A percentile compares a stretch with the other conserved stretches of the same genome.
Evolutionary conservation across 92 coral and sea anemone species (phyloP).

Genomic region (Epizoanthus stellaris): DNA sequence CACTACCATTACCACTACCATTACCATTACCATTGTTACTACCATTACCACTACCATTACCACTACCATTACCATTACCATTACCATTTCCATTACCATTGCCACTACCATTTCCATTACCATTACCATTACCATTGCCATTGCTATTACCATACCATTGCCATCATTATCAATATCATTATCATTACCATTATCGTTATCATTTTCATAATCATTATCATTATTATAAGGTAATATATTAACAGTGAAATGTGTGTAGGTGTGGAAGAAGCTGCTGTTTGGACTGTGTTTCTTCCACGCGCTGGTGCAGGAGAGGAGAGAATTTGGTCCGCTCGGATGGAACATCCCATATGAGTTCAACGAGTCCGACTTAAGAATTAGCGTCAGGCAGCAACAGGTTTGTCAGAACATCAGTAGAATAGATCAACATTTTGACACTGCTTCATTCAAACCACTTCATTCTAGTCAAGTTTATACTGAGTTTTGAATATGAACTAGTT

Average conservation of each 20-base stretch:
- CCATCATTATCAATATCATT: neutral
- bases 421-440: neutral
- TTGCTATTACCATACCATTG: too few relatives aligned
- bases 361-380: conserved; percentile 95
- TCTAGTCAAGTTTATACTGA: too few relatives aligned
- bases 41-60: too few relatives aligned
- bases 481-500: too few relatives aligned
- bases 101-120: too few relatives aligned
- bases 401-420: neutral
- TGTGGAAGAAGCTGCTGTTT: conserved; percentile 93
- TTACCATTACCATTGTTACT: too few relatives aligned
- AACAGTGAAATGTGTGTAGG: conserved; percentile 46
- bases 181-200: neutral
- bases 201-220: neutral
- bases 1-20: too few relatives aligned
- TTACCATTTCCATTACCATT: too few relatives aligned
- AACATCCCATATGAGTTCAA: conserved; percentile 99
- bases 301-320: conserved; percentile 91
- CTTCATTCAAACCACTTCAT: neutral
- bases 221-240: neutral
- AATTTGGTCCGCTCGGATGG: conserved; percentile 99
- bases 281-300: conserved; percentile 98
- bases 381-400: conserved; percentile 98
- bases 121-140: too few relatives aligned
- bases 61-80: too few relatives aligned